A percentile compares a stretch with the other conserved stretches of the same genome.
phyloP scores from a whole-genome alignment of 2,797 vertebrate species.

The Cottoperca gobio region DNA sequence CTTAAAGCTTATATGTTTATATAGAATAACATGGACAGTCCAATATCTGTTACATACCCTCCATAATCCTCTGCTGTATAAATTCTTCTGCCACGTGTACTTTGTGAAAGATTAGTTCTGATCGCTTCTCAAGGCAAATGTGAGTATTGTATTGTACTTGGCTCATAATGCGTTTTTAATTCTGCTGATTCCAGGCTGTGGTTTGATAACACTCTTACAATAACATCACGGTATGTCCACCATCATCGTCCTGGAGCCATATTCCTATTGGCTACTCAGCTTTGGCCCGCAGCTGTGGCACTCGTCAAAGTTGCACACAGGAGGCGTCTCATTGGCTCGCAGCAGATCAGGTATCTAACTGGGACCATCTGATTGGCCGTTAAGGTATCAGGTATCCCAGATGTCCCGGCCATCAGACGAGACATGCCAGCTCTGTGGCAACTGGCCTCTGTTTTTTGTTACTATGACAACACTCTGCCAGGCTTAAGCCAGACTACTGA shows the following conservation, averaged over 20 bases:
- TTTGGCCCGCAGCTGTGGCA: constrained; percentile 63
- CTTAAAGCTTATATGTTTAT: constrained; percentile 39
- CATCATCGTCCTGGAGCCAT: not conserved
- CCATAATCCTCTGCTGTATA: constrained; percentile 50
- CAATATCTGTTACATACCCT: constrained; percentile 46
- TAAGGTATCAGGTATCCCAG: constrained; percentile 69
- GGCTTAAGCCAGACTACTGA: constrained; percentile 32
- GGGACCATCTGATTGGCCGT: constrained; percentile 53
- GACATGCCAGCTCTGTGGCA: constrained; percentile 67
- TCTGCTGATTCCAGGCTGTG: constrained; percentile 26
- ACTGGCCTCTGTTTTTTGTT: constrained; percentile 68
- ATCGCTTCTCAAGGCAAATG: constrained; percentile 45
- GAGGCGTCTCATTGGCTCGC: constrained; percentile 68
- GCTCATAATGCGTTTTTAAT: constrained; percentile 35
- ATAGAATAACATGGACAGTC: constrained; percentile 24
- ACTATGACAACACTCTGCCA: constrained; percentile 60
- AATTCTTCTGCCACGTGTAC: constrained; percentile 21
- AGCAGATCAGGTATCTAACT: constrained; percentile 69
- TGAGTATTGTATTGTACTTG: constrained; percentile 27
- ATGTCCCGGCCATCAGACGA: constrained; percentile 39
- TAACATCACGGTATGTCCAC: constrained; percentile 38
- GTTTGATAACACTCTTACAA: constrained; percentile 43
- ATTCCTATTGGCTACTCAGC: constrained; percentile 34
- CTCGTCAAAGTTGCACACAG: constrained; percentile 42
- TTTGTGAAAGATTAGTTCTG: constrained; percentile 36